phyloP scores from a whole-genome alignment of 1,140 invertebrate genomes.

The Macrotrachela quadricornifera region DNA sequence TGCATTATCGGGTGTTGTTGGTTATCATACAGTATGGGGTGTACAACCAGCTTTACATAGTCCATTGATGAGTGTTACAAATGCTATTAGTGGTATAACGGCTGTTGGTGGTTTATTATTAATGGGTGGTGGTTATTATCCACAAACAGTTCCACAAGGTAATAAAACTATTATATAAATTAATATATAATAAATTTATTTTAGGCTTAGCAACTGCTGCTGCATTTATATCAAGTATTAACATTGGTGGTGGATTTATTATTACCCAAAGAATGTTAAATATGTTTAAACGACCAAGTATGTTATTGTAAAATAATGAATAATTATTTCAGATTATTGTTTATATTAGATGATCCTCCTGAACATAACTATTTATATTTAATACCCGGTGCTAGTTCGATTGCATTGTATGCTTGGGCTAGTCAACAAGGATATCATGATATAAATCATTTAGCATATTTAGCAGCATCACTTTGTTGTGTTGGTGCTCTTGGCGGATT shows the following conservation, averaged over 20 bases:
- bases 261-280: slow-evolving; percentile 74
- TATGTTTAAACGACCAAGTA: slow-evolving; percentile 56
- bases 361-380: slow-evolving; percentile 61
- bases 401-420: slow-evolving; percentile 51
- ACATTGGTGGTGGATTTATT: slow-evolving; percentile 70
- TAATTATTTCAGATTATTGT: background rate
- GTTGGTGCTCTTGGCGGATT: slow-evolving; percentile 58
- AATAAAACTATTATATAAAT: background rate
- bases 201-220: slow-evolving; percentile 45
- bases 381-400: slow-evolving; percentile 48
- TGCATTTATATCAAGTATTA: slow-evolving; percentile 66
- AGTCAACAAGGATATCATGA: slow-evolving; percentile 44
- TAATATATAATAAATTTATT: too few relatives aligned
- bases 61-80: slow-evolving; percentile 75
- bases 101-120: slow-evolving; percentile 62
- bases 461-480: slow-evolving; percentile 61
- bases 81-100: slow-evolving; percentile 71
- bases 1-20: slow-evolving; percentile 57
- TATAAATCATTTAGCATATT: slow-evolving; percentile 63
- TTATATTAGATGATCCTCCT: slow-evolving; percentile 44
- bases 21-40: slow-evolving; percentile 75
- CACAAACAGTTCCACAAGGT: slow-evolving; percentile 41
- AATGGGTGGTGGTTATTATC: slow-evolving; percentile 53
- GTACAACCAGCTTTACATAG: slow-evolving; percentile 70
- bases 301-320: slow-evolving; percentile 17